phyloP scores from a whole-genome alignment of 1,140 invertebrate species.

The Microplitis mediator region DNA sequence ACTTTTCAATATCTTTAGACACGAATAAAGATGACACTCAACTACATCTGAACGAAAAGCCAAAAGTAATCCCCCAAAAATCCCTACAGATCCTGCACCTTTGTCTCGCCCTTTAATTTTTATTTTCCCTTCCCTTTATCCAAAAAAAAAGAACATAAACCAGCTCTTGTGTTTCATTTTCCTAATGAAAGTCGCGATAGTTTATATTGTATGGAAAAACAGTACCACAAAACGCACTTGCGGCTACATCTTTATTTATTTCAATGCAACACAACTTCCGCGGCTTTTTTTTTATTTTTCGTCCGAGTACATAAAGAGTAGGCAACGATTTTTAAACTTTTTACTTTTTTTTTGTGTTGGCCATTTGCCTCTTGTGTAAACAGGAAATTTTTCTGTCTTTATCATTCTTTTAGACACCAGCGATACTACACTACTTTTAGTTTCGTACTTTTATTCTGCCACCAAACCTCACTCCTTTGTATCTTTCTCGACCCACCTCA shows the following conservation, averaged over 20 bases:
- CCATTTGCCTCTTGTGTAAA: slow-evolving; percentile 11
- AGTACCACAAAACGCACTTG: not conserved
- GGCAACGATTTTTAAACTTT: not conserved
- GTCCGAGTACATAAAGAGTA: not conserved
- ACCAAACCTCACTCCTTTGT: not conserved
- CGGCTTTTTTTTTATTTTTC: not conserved
- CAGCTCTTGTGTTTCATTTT: not conserved
- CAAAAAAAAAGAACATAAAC: no score
- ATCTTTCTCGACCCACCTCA: not conserved
- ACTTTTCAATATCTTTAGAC: not conserved
- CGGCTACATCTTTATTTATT: not conserved
- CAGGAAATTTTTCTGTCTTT: slow-evolving; percentile 9
- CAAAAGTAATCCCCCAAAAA: not conserved
- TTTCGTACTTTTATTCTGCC: not conserved
- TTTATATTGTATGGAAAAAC: not conserved
- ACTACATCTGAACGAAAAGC: no score
- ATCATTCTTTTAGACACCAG: not conserved
- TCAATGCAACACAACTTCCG: not conserved
- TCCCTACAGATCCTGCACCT: not conserved
- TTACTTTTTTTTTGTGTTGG: not conserved
- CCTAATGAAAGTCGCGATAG: not conserved
- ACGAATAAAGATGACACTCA: not conserved
- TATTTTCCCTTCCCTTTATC: no score
- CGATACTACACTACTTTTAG: no score
- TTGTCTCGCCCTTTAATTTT: not conserved